Evolutionary conservation across 1,140 invertebrate species (phyloP).

Genomic region (Zaprionus africanus): DNA sequence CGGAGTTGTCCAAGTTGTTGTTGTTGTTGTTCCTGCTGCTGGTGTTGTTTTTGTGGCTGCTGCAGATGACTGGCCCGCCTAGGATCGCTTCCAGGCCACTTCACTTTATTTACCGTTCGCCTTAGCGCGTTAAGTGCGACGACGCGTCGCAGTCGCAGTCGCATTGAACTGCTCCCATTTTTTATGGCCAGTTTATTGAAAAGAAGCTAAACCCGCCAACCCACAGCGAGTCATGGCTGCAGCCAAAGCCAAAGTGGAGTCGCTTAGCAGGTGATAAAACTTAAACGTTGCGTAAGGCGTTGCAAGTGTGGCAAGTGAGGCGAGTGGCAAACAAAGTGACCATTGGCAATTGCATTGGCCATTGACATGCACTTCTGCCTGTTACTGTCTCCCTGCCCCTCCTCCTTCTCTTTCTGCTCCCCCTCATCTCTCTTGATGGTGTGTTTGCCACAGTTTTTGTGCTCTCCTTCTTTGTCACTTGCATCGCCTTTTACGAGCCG

Average conservation of each 20-base stretch:
- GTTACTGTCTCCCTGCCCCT: not conserved
- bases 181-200: constrained; percentile 75
- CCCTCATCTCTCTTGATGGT: not conserved
- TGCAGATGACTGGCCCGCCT: constrained; percentile 19
- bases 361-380: constrained; percentile 31
- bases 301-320: constrained; percentile 26
- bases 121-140: constrained; percentile 63
- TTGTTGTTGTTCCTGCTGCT: not conserved
- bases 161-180: constrained; percentile 55
- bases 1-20: not conserved
- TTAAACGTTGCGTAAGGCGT: constrained; percentile 61
- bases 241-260: constrained; percentile 7
- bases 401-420: not conserved
- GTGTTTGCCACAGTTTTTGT: not conserved
- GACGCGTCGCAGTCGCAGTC: constrained; percentile 24
- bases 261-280: constrained; percentile 31
- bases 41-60: not conserved
- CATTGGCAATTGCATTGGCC: constrained; percentile 31
- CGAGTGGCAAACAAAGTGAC: constrained; percentile 34
- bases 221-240: constrained; percentile 16
- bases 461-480: constrained; percentile 12
- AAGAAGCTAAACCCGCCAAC: constrained; percentile 47
- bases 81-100: constrained; percentile 73
- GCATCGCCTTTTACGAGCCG: constrained; percentile 16
- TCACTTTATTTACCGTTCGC: constrained; percentile 74